These are phyloP conservation scores for Poeciliopsis occidentalis DNA, from an alignment of 2,113 vertebrate species.

Conservation along the genomic window DNA sequence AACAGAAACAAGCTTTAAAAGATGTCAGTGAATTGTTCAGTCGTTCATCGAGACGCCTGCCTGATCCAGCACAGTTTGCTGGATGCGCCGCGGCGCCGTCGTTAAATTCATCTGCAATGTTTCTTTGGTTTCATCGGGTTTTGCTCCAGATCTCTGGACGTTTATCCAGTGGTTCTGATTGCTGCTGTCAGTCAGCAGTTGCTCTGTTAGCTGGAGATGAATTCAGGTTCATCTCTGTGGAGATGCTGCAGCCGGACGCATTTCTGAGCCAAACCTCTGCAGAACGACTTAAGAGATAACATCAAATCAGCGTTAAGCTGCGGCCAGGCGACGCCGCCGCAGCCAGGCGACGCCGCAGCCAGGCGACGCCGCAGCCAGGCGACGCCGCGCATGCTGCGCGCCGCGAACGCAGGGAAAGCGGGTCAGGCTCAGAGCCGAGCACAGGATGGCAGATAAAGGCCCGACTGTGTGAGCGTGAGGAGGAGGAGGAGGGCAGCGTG, in stretches of 20 bases:
- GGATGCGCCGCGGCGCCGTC: no score
- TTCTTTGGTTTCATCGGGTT: no score
- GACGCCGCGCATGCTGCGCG: no score
- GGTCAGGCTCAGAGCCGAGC: constrained; percentile 64
- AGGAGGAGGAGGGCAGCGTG: constrained; percentile 54
- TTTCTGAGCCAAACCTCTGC: constrained; percentile 46
- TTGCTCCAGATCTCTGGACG: no score
- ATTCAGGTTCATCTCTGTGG: no score
- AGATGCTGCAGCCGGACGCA: constrained; percentile 21
- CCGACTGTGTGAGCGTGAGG: constrained; percentile 66
- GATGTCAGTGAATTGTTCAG: no score
- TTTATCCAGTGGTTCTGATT: no score
- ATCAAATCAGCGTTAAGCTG: constrained; percentile 67
- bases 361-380: constrained; percentile 19
- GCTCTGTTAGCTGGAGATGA: not conserved
- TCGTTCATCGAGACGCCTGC: no score
- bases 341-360: constrained; percentile 28
- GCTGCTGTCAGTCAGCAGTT: no score
- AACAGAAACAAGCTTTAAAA: no score
- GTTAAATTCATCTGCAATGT: no score
- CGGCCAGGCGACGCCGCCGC: constrained; percentile 25
- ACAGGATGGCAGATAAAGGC: constrained; percentile 78
- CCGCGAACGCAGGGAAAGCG: constrained; percentile 54
- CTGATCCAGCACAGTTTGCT: no score
- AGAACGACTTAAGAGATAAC: constrained; percentile 66